phyloP scores from a whole-genome alignment of 1,140 invertebrate species.

The Nephila pilipes region DNA sequence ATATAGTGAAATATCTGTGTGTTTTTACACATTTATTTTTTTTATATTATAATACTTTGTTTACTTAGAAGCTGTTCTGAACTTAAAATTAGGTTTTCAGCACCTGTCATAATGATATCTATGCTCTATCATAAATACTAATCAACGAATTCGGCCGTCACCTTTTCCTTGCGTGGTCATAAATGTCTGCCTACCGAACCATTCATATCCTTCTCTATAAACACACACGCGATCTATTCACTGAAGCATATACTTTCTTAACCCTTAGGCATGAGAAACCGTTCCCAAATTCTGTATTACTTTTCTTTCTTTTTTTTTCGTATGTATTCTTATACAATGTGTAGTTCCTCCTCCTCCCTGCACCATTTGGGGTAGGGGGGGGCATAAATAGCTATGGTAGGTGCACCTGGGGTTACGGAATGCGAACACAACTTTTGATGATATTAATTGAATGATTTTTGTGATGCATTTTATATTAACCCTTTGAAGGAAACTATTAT shows the following conservation, averaged over 20 bases:
- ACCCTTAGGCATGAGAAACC: constrained; percentile 58
- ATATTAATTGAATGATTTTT: neutral
- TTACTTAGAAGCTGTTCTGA: too few relatives aligned
- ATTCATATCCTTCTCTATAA: neutral
- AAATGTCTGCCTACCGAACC: neutral
- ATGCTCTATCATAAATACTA: too few relatives aligned
- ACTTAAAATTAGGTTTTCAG: too few relatives aligned
- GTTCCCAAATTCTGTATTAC: constrained; percentile 26
- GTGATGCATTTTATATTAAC: too few relatives aligned
- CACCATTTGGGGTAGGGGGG: neutral
- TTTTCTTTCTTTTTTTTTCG: neutral
- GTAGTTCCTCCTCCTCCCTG: neutral
- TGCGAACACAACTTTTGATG: neutral
- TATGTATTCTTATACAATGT: constrained; percentile 19
- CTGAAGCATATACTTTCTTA: constrained; percentile 27
- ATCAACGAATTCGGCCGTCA: too few relatives aligned
- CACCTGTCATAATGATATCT: too few relatives aligned
- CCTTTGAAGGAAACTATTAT: too few relatives aligned
- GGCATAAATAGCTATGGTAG: constrained; percentile 52
- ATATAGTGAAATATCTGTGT: too few relatives aligned
- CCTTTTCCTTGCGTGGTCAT: neutral
- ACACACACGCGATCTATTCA: constrained; percentile 35
- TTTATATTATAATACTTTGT: too few relatives aligned
- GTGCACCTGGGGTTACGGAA: constrained; percentile 44
- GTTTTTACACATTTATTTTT: too few relatives aligned